These are phyloP conservation scores for Monochamus alternatus DNA, from an alignment of 2,888 invertebrate genomes.

Conservation along the genomic window DNA sequence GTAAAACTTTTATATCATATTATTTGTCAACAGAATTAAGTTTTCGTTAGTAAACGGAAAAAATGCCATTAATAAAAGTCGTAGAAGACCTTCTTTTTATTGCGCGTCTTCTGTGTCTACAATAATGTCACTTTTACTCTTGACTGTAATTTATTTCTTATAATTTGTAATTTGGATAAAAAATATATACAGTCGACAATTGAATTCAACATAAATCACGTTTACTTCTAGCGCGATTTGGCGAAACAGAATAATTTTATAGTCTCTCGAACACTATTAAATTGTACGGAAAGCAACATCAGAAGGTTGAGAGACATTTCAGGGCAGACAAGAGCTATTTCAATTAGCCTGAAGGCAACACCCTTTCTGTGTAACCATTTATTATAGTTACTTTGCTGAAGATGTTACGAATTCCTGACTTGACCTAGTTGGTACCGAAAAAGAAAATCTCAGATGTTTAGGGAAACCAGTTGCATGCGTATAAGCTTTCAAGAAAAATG, in stretches of 20 bases:
- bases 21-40: no score
- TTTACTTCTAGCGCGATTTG: slow-evolving; percentile 1
- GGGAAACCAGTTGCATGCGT: no score
- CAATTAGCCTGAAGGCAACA: slow-evolving; percentile 42
- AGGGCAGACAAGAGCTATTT: slow-evolving; percentile 24
- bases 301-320: slow-evolving; percentile 14
- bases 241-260: slow-evolving; percentile 4
- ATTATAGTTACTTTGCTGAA: slow-evolving; percentile 30
- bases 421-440: slow-evolving; percentile 3
- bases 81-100: no score
- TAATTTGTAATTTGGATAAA: no score
- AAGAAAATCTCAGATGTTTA: not conserved
- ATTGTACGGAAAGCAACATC: slow-evolving; percentile 17
- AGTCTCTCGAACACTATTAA: not conserved
- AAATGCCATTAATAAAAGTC: no score
- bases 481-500: no score
- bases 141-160: not conserved
- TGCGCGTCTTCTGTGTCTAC: no score
- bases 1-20: no score
- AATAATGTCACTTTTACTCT: not conserved
- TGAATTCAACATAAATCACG: not conserved
- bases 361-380: slow-evolving; percentile 49
- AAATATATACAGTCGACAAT: no score
- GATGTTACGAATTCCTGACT: slow-evolving; percentile 16
- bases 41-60: no score